Evolutionary conservation across 2,113 vertebrate genomes (phyloP), one percentile per base, ranked within the genome.

Genomic region (Emydocephalus ijimae): DNA sequence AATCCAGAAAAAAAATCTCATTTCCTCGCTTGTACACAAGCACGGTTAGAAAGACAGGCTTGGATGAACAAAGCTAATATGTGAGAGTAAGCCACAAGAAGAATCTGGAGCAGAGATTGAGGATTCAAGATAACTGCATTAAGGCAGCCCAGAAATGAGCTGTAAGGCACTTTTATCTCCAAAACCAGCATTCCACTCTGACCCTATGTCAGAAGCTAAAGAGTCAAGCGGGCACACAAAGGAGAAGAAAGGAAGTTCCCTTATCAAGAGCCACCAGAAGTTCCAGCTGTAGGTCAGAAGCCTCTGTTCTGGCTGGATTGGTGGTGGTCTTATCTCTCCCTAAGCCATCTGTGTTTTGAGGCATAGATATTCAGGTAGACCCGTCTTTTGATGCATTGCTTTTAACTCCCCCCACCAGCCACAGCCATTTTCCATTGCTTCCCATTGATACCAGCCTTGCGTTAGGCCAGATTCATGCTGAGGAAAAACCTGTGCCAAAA

Each of bases 381-480:
- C 55, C 7, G 11, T 48, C 87, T 85, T 93, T 34, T 93, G 74
- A 90, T 86, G 81, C 81, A 64, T 8, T 87, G 89, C 92, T 52
- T 61, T 50, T 43, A 11, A 39, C 55, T 21, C 11, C 45, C 45
- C 34, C 92, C 26, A 12, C 45, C 48, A 91, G 29, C 86, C 48
- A 21, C 59, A 89, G 61, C 87, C 91, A n/a, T 90, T 39, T 45
- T 59, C 24, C 61, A 52, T 57, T 86, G 43, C 45, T 50, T 87
- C 57, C 56, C 48, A 7, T 86, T 52, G n/a, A 43, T 86, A 57
- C 64, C 43, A 89, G 87, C 10, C 11, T 85, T 34, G 4, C 39
- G n/a, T 54, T 50, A 90, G 92, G 81, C 92, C 81, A n/a, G 29
- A 90, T 85, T 86, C 74, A 43, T 52, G 74, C 55, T 52, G n/a